phyloP scores from a whole-genome alignment of 37 sponge, comb jelly and placozoan species.

The Oopsacas minuta region DNA sequence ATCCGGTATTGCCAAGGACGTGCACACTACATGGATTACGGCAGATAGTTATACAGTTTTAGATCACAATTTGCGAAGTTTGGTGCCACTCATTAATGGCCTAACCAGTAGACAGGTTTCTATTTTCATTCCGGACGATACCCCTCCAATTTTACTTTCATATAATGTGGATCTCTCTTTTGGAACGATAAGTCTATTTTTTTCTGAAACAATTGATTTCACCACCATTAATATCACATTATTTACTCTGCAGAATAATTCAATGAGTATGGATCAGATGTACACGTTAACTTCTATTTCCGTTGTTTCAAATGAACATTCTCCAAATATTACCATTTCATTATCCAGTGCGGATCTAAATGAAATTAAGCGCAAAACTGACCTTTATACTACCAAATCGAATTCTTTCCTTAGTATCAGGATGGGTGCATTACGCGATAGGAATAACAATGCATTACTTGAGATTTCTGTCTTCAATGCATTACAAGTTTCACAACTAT shows the following conservation, averaged over 20 bases:
- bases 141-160: conserved; percentile 35
- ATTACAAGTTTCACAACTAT: conserved; percentile 22
- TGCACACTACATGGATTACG: conserved; percentile 13
- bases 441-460: neutral
- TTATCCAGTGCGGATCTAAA: conserved; percentile 52
- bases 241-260: conserved; percentile 52
- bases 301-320: conserved; percentile 26
- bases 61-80: neutral
- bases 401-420: conserved; percentile 49
- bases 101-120: conserved; percentile 8
- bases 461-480: conserved; percentile 21
- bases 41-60: neutral
- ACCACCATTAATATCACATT: conserved; percentile 52
- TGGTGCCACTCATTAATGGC: neutral
- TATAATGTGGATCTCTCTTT: conserved; percentile 38
- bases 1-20: neutral
- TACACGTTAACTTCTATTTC: neutral
- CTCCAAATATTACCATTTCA: conserved; percentile 34
- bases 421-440: conserved; percentile 18
- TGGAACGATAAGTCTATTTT: conserved; percentile 41
- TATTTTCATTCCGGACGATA: conserved; percentile 45
- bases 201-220: conserved; percentile 69
- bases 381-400: conserved; percentile 35
- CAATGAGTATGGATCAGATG: neutral
- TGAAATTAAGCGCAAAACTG: conserved; percentile 52